These are phyloP conservation scores for Chiloscyllium punctatum DNA, from an alignment of 2,797 vertebrate species.

Conservation along the genomic window DNA sequence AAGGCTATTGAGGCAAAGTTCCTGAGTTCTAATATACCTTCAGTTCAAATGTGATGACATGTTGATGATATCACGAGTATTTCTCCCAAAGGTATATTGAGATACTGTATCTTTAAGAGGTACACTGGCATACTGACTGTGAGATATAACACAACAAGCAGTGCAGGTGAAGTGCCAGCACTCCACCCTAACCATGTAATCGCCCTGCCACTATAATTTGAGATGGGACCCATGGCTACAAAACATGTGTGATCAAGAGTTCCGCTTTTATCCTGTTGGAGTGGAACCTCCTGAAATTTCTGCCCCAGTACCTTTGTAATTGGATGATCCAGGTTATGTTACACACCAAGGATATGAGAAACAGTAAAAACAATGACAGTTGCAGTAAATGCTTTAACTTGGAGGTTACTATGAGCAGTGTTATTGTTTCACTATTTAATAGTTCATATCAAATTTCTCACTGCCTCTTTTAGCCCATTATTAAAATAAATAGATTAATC, in stretches of 20 bases:
- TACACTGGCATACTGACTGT: too few species aligned
- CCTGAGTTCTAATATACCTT: too few species aligned
- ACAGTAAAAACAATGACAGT: not conserved
- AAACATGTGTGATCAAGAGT: not conserved
- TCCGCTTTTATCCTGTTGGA: not conserved
- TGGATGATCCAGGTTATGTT: not conserved
- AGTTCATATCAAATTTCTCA: not conserved
- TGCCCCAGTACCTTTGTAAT: not conserved
- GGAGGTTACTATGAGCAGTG: not conserved
- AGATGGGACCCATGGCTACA: not conserved
- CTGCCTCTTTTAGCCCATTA: not conserved
- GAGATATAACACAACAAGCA: too few species aligned
- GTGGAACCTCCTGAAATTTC: not conserved
- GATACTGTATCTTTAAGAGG: too few species aligned
- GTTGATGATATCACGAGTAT: too few species aligned
- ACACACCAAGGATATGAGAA: not conserved
- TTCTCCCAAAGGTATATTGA: too few species aligned
- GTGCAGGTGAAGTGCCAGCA: not conserved
- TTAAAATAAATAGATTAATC: constrained; percentile 10
- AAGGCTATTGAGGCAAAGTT: too few species aligned
- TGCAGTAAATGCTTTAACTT: not conserved
- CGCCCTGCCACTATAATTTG: not conserved
- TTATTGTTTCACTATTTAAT: not conserved
- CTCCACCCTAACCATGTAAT: not conserved
- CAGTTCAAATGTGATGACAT: too few species aligned